Percentiles rank a stretch among this genome's conserved stretches.
These are phyloP conservation scores for Rhamphomyia laevipes DNA, from an alignment of 2,888 invertebrate genomes.

Conservation along the genomic window DNA sequence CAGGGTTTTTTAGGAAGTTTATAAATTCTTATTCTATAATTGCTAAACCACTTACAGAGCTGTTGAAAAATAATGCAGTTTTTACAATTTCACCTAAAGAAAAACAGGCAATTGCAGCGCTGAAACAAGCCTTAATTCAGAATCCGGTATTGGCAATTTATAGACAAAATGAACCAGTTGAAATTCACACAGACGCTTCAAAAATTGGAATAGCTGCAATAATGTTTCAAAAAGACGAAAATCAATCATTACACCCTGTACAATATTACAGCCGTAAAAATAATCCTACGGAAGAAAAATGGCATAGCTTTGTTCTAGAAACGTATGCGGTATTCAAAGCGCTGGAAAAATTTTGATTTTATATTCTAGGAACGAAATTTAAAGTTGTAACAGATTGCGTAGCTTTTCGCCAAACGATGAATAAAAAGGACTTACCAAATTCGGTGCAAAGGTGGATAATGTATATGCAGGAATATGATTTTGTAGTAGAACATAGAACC, in stretches of 20 bases:
- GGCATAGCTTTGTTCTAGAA: slow-evolving; percentile 6
- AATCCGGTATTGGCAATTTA: slow-evolving; percentile 2
- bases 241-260: slow-evolving; percentile 3
- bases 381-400: slow-evolving; percentile 4
- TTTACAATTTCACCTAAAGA: neutral
- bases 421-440: slow-evolving; percentile 5
- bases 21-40: slow-evolving; percentile 9
- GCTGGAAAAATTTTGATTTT: slow-evolving; percentile 3
- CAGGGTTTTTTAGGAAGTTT: slow-evolving; percentile 11
- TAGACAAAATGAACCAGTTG: neutral
- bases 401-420: slow-evolving; percentile 5
- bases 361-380: slow-evolving; percentile 5
- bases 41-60: slow-evolving; percentile 8
- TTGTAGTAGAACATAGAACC: slow-evolving; percentile 2
- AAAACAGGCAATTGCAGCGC: neutral
- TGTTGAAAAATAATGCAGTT: slow-evolving; percentile 4
- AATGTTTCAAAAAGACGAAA: no score
- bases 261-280: slow-evolving; percentile 5
- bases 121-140: neutral
- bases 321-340: slow-evolving; percentile 5
- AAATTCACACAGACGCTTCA: slow-evolving; percentile 5
- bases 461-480: no score
- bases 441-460: slow-evolving; percentile 3
- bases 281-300: slow-evolving; percentile 2
- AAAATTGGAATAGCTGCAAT: slow-evolving; percentile 6